Conservation (phyloP, 2,797 vertebrate genomes). For the Hyperoplus immaculatus region DNA sequence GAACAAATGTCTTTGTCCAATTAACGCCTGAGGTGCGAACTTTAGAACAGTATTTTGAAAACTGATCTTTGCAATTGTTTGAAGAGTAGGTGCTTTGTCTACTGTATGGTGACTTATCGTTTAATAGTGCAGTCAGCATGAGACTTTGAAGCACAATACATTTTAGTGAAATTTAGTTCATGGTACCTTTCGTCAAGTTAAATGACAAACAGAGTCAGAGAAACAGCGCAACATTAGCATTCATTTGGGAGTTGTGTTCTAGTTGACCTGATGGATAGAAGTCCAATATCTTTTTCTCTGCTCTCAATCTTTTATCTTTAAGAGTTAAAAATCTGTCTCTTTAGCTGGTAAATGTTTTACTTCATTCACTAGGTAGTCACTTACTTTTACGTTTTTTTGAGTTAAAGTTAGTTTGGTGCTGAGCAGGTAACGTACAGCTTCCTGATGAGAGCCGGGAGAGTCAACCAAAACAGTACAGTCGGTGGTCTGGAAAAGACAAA, state of each 20-base stretch:
- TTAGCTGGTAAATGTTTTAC: neutral
- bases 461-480: neutral
- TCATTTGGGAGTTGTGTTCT: neutral
- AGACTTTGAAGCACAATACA: neutral
- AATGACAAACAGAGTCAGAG: too few relatives aligned
- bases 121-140: too few relatives aligned
- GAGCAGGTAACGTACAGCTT: neutral
- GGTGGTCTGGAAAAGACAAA: neutral
- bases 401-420: neutral
- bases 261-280: neutral
- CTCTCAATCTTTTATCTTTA: neutral
- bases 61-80: slow-evolving; percentile 5
- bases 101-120: too few relatives aligned
- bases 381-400: neutral
- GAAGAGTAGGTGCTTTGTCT: slow-evolving; percentile 2
- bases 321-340: neutral
- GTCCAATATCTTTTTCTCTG: neutral
- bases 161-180: neutral
- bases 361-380: neutral
- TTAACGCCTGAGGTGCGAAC: slow-evolving; percentile 31
- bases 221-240: neutral
- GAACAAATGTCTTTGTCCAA: slow-evolving; percentile 25
- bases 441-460: neutral
- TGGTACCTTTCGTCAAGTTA: too few relatives aligned
- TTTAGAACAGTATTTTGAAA: slow-evolving; percentile 21